Evolutionary conservation across 2,113 vertebrate species (phyloP).

Genomic region (Pleuronectes platessa): DNA sequence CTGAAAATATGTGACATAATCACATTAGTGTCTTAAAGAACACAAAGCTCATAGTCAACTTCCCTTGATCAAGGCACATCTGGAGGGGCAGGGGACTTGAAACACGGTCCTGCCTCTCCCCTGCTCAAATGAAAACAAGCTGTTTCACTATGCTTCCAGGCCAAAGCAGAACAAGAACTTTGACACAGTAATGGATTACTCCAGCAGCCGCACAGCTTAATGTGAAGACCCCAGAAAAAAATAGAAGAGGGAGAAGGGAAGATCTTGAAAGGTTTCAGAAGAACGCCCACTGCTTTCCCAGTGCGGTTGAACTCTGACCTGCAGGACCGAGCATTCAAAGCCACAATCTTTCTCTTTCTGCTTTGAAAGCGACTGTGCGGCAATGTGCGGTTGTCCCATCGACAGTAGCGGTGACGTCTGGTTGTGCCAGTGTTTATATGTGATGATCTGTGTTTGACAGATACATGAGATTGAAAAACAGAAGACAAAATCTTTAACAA

Average conservation of each 20-base stretch:
- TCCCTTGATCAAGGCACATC: slow-evolving; percentile 81
- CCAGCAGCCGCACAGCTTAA: slow-evolving; percentile 71
- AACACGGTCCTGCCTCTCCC: slow-evolving; percentile 77
- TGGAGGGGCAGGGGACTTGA: slow-evolving; percentile 69
- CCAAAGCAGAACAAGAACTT: slow-evolving; percentile 77
- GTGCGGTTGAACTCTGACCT: slow-evolving; percentile 80
- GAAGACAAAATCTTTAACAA: background rate
- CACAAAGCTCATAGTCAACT: slow-evolving; percentile 84
- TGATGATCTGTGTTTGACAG: background rate
- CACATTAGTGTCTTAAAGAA: slow-evolving; percentile 82
- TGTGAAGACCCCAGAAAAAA: slow-evolving; percentile 71
- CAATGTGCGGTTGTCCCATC: slow-evolving; percentile 34
- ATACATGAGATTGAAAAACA: background rate
- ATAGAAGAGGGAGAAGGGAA: slow-evolving; percentile 41
- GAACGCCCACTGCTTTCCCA: slow-evolving; percentile 85
- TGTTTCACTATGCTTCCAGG: slow-evolving; percentile 79
- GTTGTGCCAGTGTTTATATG: background rate
- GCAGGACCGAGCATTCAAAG: slow-evolving; percentile 64
- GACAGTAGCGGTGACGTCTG: background rate
- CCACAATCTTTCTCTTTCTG: slow-evolving; percentile 65
- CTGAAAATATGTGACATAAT: slow-evolving; percentile 84
- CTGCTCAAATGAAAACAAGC: slow-evolving; percentile 83
- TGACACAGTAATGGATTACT: slow-evolving; percentile 84
- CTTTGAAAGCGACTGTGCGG: slow-evolving; percentile 67
- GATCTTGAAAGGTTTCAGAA: slow-evolving; percentile 81